Base-by-base conservation (phyloP, 2,113 vertebrate genomes). In the Myotis lucifugus region DNA sequence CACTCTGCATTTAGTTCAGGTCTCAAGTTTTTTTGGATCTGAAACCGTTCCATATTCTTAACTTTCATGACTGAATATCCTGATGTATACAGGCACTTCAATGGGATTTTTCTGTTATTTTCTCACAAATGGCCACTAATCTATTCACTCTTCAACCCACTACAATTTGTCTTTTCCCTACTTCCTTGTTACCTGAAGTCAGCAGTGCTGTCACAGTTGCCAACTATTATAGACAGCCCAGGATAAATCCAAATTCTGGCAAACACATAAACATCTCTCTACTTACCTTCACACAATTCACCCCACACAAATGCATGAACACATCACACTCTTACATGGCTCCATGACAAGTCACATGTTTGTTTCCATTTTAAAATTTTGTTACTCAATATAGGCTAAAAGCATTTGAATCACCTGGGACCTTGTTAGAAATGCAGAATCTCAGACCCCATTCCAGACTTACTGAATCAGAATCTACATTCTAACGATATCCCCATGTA, bases 311-410 rank as follows among this genome's bases (percentile, higher is more conserved):
- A 73, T 70, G 54, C 29, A 21, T 88, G 64, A 78, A 84, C 29
- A 40, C 18, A 69, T 27, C 37, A 66, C 34, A 50, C 1, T 85
- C 15, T 54, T 82, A 64, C 78, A 42, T 69, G 64, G 73, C 48
- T 92, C 27, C 23, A 25, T 70, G 73, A 69, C 34, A 46, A 81
- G 50, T 52, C 61, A 67, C 23, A 4, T 64, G 5, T 66, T 91
- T 81, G 11, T 66, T 94, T 85, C 23, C 17, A 34, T 95, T 91
- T 95, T 82, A 82, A 95, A 95, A 23, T 18, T 34, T 69, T 56
- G 17, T 87, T 78, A 86, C 17, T 72, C 34, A 92, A 0, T 40
- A 82, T 40, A 42, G 17, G 10, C 48, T 72, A 77, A 40, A 4
- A 95, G 48, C 18, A 69, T 96, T 67, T 77, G 7, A 89, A 46